A percentile compares a stretch with the other conserved stretches of the same genome.
Evolutionary conservation across 53 echinoderm and acorn worm species (phyloP).

Genomic region (Mesocentrotus franciscanus): DNA sequence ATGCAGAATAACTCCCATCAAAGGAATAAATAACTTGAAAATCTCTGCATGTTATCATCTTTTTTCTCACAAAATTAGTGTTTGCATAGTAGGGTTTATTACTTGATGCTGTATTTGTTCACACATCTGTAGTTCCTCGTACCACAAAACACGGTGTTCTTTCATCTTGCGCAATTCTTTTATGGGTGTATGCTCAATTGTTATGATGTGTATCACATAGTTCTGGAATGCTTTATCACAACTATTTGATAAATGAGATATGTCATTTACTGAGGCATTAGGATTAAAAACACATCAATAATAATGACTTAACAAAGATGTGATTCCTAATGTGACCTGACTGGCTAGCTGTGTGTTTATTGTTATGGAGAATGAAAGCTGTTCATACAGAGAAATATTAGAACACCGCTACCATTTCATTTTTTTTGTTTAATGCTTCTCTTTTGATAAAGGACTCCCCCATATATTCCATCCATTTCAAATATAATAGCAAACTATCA

Average conservation of each 20-base stretch:
- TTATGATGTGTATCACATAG: neutral
- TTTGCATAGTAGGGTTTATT: slow-evolving; percentile 39
- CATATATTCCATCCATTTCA: neutral
- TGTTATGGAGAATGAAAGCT: neutral
- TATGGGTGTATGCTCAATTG: neutral
- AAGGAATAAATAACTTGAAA: neutral
- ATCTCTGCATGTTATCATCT: neutral
- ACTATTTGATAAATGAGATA: slow-evolving; percentile 12
- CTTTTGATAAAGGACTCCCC: neutral
- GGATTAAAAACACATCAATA: slow-evolving; percentile 9
- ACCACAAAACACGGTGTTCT: neutral
- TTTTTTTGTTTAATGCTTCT: neutral
- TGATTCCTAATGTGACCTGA: neutral
- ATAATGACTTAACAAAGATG: neutral
- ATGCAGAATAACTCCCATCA: neutral
- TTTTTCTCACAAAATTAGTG: neutral
- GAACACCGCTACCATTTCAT: neutral
- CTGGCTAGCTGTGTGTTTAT: neutral
- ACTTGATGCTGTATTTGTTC: neutral
- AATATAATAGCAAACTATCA: neutral
- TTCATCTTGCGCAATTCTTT: neutral
- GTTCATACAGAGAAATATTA: neutral
- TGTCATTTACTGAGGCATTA: neutral
- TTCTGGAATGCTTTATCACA: slow-evolving; percentile 4
- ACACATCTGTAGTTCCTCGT: neutral